These are phyloP conservation scores for Tyrannus savana DNA, from an alignment of 2,113 vertebrate genomes.

Conservation along the genomic window DNA sequence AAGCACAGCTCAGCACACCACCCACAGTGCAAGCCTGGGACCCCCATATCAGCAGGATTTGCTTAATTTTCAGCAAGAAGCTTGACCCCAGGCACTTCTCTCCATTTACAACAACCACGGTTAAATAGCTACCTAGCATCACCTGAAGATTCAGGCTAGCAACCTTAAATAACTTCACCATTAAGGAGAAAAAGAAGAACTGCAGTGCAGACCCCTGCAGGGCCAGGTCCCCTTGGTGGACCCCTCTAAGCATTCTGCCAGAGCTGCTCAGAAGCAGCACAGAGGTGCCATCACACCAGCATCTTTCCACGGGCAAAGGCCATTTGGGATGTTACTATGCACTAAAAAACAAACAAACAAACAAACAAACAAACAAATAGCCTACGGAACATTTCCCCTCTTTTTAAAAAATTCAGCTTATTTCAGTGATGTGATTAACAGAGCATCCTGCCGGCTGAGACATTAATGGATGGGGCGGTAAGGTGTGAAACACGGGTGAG, in stretches of 20 bases:
- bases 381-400: rapidly evolving
- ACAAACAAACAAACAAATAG: too few relatives aligned
- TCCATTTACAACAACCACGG: rapidly evolving
- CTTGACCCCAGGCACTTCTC: rapidly evolving
- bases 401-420: background rate
- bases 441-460: background rate
- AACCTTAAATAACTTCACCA: background rate
- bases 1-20: background rate
- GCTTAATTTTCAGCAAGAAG: background rate
- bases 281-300: background rate
- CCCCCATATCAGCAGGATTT: rapidly evolving
- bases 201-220: background rate
- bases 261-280: background rate
- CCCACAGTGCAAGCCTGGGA: rapidly evolving
- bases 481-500: background rate
- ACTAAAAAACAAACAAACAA: background rate
- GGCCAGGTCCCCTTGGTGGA: rapidly evolving
- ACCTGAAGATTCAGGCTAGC: background rate
- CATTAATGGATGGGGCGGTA: background rate
- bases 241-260: background rate
- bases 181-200: background rate
- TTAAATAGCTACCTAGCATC: background rate
- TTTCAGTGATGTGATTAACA: background rate
- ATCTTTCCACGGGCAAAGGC: background rate
- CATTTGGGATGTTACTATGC: background rate